Base-by-base conservation (phyloP, 2,113 vertebrate genomes). In the Pleuronectes platessa region DNA sequence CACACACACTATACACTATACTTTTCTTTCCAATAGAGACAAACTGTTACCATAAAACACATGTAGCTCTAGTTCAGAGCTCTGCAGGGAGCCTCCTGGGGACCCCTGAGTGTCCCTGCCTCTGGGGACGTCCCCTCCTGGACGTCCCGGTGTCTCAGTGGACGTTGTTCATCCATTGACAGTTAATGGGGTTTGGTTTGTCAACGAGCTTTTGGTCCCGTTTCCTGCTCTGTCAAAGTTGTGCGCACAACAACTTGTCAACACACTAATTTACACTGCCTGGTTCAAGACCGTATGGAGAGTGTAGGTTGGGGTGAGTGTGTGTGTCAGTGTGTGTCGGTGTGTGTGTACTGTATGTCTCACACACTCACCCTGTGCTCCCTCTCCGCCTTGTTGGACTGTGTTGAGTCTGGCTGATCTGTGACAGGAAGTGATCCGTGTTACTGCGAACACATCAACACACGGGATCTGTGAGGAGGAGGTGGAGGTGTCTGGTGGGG, bases 381-480 rank as follows among this genome's bases (percentile, higher is more conserved):
- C 6, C 59, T 24, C 67, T 18, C 27, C 42, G 61, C 27, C 64
- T 68, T 24, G 15, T 45, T 15, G 15, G 84, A 81, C 84, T 83
- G 82, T 74, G 89, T 85, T 76, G 81, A 78, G 90, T 86, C 86
- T 84, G 69, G 66, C 21, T 64, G 66, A 74, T 81, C 78, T 77
- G 55, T 72, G 74, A 77, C 87, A 92, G 91, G 90, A 92, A 90
- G 87, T 84, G 91, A 88, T 88, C 90, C 84, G 49, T 92, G 87
- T 84, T 75, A 63, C 69, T 86, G 78, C 60, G 24, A 56, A 85
- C 88, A 88, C 83, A 89, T 87, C 90, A 93, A 92, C 89, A 94
- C 88, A 90, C 89, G 86, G 70, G 71, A 82, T 71, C 79, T 27
- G 73, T 75, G 64, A 76, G 81, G 76, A 71, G 54, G 35, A 9